Evolutionary conservation across 2,888 invertebrate genomes (phyloP), one percentile per base, ranked within the genome.

Genomic region (Neoaliturus tenellus): DNA sequence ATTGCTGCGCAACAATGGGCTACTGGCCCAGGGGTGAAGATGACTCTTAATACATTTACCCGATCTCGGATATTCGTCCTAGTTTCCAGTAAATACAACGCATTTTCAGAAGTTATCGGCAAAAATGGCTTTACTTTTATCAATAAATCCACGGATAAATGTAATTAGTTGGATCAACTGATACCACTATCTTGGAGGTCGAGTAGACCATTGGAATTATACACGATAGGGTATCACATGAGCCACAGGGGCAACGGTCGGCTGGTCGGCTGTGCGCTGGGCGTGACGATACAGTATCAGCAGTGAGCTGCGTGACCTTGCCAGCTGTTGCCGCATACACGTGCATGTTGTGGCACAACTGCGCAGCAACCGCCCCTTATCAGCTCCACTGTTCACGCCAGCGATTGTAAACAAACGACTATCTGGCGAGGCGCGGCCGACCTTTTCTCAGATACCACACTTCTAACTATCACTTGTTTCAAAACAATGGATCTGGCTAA

Each of bases 271-370:
- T 3, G 14, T 25, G 62, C 62, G 17, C 28, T 25, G 62, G 62
- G 62, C 62, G 62, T 62, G 62, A 62, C 62, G 28, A 62, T 28
- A 25, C 31, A 8, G 14, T 62, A 62, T 62, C 62, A 62, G 62
- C 62, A 28, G 62, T 62, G 6, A 39, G n/a, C 39, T 39, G 39
- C 12, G n/a, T 51, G 62, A 62, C 62, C 62, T 62, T 62, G 62
- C 25, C 62, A 62, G 62, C 62, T 62, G 62, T 28, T 62, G 62
- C 1, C 51, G 23, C 10, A 2, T 12, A 51, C 51, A 17, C 51
- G 51, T 51, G 62, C 25, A 17, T 28, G 28, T 58, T 25, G 62
- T 62, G 62, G 62, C 31, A 28, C 3, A 28, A 62, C 62, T 62
- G 62, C 62, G 62, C 62, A 62, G 31, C 17, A 51, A 23, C 23